phyloP scores from a whole-genome alignment of 2,797 vertebrate genomes.

The Intellagama lesueurii region DNA sequence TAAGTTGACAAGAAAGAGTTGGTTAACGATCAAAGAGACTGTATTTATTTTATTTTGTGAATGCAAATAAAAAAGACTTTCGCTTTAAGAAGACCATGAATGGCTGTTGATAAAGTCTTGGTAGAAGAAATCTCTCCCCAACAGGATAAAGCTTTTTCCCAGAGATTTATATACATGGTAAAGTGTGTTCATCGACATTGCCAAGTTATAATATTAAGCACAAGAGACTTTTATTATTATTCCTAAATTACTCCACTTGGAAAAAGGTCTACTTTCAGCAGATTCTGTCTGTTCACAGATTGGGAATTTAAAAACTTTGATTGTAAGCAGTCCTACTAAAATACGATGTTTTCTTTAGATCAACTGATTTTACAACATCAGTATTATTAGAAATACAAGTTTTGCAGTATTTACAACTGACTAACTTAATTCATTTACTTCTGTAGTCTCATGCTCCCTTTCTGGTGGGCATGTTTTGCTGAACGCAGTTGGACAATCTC shows the following conservation, averaged over 20 bases:
- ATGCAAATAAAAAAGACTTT: slow-evolving; percentile 81
- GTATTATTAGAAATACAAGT: background rate
- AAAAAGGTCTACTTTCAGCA: background rate
- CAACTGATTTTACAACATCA: background rate
- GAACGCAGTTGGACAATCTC: background rate
- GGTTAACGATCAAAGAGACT: slow-evolving; percentile 79
- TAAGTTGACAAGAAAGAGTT: slow-evolving; percentile 81
- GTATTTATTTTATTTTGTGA: slow-evolving; percentile 80
- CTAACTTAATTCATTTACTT: background rate
- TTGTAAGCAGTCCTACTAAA: background rate
- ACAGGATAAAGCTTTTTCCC: slow-evolving; percentile 69
- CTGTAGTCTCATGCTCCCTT: background rate
- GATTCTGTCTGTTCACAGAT: background rate
- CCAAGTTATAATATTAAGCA: slow-evolving; percentile 47
- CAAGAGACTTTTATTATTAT: background rate
- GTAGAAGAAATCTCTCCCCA: slow-evolving; percentile 61
- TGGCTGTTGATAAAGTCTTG: slow-evolving; percentile 67
- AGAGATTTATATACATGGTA: slow-evolving; percentile 65
- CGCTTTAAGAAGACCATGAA: slow-evolving; percentile 77
- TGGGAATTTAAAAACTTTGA: background rate
- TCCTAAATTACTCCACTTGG: background rate
- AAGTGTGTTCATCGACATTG: slow-evolving; percentile 56
- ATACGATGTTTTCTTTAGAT: background rate
- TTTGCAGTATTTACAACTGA: background rate
- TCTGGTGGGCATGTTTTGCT: background rate